Evolutionary conservation across 2,113 vertebrate species (phyloP).

Genomic region (Poecilia latipinna): DNA sequence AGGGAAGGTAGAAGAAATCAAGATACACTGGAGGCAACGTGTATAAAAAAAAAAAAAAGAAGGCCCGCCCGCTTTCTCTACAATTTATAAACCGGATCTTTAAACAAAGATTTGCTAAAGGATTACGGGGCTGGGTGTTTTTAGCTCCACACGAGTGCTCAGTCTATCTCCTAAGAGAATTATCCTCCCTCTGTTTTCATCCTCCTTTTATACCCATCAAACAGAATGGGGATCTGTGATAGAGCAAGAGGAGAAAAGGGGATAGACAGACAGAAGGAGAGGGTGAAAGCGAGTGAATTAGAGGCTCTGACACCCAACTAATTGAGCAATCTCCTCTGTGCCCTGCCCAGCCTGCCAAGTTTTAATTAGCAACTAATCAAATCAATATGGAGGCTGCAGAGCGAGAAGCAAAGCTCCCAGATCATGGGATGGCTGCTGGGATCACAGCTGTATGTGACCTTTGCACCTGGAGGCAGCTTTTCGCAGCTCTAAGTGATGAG

Average conservation of each 20-base stretch:
- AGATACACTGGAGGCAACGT: constrained; percentile 34
- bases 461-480: constrained; percentile 37
- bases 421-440: constrained; percentile 50
- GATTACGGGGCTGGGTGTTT: constrained; percentile 70
- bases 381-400: constrained; percentile 87
- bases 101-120: constrained; percentile 76
- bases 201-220: constrained; percentile 69
- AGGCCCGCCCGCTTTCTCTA: constrained; percentile 50
- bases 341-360: constrained; percentile 85
- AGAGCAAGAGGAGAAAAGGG: constrained; percentile 40
- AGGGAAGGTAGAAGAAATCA: constrained; percentile 35
- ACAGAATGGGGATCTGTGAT: constrained; percentile 67
- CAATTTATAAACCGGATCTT: constrained; percentile 65
- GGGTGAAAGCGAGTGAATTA: constrained; percentile 82
- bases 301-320: constrained; percentile 90
- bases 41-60: constrained; percentile 50
- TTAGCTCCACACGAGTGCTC: constrained; percentile 59
- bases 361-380: constrained; percentile 97
- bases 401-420: constrained; percentile 50
- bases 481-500: constrained; percentile 34
- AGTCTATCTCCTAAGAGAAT: constrained; percentile 52
- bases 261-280: constrained; percentile 46
- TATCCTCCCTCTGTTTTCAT: constrained; percentile 49
- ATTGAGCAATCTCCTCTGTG: constrained; percentile 83
- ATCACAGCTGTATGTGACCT: constrained; percentile 62